These are phyloP conservation scores for Phylloscopus whistleri DNA, from an alignment of 2,113 vertebrate species.

Conservation along the genomic window DNA sequence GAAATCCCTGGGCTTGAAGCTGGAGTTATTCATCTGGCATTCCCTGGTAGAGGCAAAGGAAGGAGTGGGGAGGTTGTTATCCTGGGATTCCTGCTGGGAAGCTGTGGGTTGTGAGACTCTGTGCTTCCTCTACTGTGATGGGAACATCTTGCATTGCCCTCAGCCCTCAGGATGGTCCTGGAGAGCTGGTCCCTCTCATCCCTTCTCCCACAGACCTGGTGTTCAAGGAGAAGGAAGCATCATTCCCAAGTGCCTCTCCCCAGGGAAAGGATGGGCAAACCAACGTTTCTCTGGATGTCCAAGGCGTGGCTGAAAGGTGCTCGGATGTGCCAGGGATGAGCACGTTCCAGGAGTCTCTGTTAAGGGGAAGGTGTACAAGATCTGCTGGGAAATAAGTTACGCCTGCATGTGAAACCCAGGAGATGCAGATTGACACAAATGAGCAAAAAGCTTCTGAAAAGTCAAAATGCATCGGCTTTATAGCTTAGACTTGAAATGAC, in stretches of 20 bases:
- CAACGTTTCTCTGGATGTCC: accelerated
- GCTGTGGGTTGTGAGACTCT: accelerated
- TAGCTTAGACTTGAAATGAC: background rate
- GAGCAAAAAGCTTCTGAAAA: background rate
- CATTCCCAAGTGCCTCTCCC: accelerated
- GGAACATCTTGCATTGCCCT: background rate
- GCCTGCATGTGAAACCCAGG: accelerated
- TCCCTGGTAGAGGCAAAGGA: accelerated
- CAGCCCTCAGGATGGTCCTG: background rate
- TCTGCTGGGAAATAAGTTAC: background rate
- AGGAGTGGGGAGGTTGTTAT: background rate
- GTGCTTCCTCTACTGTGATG: accelerated
- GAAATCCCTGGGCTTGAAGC: background rate
- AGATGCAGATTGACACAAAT: background rate
- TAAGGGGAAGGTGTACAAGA: background rate
- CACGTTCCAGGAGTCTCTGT: accelerated
- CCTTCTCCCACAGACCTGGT: accelerated
- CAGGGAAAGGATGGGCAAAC: background rate
- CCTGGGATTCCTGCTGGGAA: background rate
- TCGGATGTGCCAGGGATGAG: background rate
- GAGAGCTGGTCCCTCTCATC: background rate
- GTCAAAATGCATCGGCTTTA: background rate
- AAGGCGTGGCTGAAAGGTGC: background rate
- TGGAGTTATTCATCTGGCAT: background rate
- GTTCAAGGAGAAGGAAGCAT: background rate